Conservation (phyloP, 64 coral and sea anemone genomes). For the Montipora foliosa region DNA sequence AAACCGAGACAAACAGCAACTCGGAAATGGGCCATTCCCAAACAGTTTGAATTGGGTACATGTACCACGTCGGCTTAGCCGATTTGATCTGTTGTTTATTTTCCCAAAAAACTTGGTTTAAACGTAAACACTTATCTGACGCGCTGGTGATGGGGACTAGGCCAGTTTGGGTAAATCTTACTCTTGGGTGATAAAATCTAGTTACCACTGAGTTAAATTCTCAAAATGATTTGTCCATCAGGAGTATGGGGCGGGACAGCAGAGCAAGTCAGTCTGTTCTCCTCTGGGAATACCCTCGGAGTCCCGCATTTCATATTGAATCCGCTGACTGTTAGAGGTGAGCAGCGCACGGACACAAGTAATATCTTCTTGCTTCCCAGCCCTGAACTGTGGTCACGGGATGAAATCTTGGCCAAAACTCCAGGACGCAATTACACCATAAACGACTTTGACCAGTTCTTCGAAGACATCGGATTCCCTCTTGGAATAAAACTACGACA, state of each 20-base stretch:
- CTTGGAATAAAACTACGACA: slow-evolving; percentile 47
- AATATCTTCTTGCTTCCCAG: slow-evolving; percentile 85
- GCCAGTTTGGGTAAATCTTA: no score
- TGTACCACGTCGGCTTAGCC: no score
- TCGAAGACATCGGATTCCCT: slow-evolving; percentile 72
- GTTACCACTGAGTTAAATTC: background rate
- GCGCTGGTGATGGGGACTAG: no score
- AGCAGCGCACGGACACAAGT: slow-evolving; percentile 75
- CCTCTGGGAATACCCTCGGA: slow-evolving; percentile 76
- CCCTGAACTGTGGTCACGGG: slow-evolving; percentile 71
- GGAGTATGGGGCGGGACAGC: slow-evolving; percentile 78
- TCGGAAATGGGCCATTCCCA: no score
- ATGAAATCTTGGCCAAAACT: slow-evolving; percentile 79
- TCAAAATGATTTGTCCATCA: slow-evolving; percentile 1
- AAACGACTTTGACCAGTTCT: slow-evolving; percentile 73
- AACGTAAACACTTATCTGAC: no score
- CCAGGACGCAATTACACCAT: slow-evolving; percentile 69
- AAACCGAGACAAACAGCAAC: no score
- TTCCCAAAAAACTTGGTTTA: no score
- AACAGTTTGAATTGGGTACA: no score
- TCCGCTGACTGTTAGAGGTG: slow-evolving; percentile 70
- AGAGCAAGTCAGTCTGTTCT: slow-evolving; percentile 52
- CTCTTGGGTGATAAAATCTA: background rate
- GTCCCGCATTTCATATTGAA: slow-evolving; percentile 66
- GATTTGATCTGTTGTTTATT: no score